Evolutionary conservation across 2,113 vertebrate species (phyloP).

Genomic region (Penelope pileata): DNA sequence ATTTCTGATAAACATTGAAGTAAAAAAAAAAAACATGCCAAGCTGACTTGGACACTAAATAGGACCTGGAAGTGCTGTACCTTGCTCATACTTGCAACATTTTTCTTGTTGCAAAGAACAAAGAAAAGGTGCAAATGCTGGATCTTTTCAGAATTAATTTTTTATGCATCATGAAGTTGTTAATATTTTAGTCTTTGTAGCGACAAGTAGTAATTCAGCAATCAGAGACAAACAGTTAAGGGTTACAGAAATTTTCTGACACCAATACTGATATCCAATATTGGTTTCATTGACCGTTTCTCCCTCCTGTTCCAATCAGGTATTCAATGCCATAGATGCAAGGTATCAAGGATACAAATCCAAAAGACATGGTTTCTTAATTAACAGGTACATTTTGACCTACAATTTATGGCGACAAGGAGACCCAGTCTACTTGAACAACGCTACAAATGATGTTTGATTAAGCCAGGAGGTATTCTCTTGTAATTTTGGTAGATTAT

Average conservation of each 20-base stretch:
- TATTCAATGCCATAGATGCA: not conserved
- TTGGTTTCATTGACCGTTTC: not conserved
- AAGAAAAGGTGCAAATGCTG: not conserved
- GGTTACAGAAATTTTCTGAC: not conserved
- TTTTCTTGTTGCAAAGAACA: not conserved
- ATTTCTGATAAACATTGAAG: not conserved
- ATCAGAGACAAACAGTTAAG: not conserved
- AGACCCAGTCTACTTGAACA: not conserved
- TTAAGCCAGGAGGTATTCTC: not conserved
- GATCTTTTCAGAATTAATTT: not conserved
- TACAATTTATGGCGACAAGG: not conserved
- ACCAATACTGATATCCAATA: not conserved
- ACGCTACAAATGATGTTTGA: not conserved
- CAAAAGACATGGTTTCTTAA: not conserved
- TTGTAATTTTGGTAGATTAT: not conserved
- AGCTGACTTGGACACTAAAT: not conserved
- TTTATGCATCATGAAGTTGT: not conserved
- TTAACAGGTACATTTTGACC: not conserved
- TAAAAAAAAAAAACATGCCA: not conserved
- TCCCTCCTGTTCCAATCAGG: not conserved
- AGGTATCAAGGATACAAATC: not conserved
- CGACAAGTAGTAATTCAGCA: not conserved
- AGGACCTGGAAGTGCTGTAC: not conserved
- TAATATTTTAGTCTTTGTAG: not conserved
- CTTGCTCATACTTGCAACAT: fast-evolving